Percentiles rank a stretch among this genome's conserved stretches.
These are phyloP conservation scores for Sericinus montela DNA, from an alignment of 2,888 invertebrate genomes.

Conservation along the genomic window DNA sequence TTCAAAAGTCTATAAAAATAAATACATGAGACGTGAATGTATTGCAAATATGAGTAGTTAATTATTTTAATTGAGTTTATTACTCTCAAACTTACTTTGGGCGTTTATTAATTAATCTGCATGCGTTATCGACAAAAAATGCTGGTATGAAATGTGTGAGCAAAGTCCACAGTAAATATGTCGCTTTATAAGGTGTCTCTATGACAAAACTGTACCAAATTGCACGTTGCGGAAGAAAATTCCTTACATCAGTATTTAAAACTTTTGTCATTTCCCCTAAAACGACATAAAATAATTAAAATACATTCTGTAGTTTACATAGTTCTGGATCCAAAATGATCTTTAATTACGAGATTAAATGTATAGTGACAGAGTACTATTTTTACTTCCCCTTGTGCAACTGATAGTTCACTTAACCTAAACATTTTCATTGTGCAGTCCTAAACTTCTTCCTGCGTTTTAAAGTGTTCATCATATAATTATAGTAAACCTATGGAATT, in stretches of 20 bases:
- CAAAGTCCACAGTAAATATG: not conserved
- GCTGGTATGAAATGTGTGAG: slow-evolving; percentile 7
- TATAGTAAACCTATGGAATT: no score
- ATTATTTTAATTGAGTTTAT: not conserved
- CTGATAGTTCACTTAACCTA: no score
- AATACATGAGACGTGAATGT: not conserved
- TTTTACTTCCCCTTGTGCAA: no score
- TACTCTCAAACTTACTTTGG: not conserved
- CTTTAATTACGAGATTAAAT: no score
- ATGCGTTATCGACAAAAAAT: slow-evolving; percentile 1
- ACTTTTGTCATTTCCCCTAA: not conserved
- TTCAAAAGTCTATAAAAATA: not conserved
- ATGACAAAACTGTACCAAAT: slow-evolving; percentile 5
- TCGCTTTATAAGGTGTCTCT: not conserved
- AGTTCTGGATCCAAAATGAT: no score
- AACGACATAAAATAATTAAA: no score
- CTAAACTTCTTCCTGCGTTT: no score
- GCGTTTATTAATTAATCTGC: not conserved
- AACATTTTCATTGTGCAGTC: no score
- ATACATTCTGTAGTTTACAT: no score
- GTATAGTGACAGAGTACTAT: no score
- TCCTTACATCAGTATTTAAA: not conserved
- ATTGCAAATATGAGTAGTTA: not conserved
- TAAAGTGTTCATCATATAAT: no score
- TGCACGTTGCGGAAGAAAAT: not conserved